phyloP scores from a whole-genome alignment of 2,113 vertebrate genomes.

The Platichthys stellatus region DNA sequence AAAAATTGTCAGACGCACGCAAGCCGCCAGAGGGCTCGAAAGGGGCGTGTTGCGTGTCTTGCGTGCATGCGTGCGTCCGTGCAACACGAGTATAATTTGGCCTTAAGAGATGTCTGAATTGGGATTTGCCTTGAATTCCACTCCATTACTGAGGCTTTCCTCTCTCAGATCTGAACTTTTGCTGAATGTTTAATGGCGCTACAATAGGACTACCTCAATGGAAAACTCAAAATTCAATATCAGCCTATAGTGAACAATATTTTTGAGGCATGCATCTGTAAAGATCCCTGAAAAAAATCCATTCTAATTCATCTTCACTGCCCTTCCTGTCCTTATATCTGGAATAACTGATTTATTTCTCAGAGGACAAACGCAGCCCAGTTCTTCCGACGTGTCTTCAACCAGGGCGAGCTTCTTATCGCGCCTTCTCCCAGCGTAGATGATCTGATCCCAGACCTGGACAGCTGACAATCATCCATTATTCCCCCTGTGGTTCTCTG shows the following conservation, averaged over 20 bases:
- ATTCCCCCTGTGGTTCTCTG: background rate
- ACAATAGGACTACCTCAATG: slow-evolving; percentile 10
- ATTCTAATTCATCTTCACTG: slow-evolving; percentile 17
- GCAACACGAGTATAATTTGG: no score
- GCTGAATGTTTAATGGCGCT: slow-evolving; percentile 20
- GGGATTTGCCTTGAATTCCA: slow-evolving; percentile 19
- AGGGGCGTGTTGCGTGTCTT: no score
- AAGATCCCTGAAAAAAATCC: background rate
- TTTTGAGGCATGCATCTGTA: slow-evolving; percentile 9
- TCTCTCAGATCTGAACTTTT: slow-evolving; percentile 5
- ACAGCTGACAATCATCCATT: slow-evolving; percentile 23
- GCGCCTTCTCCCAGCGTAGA: background rate
- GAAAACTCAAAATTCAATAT: slow-evolving; percentile 22
- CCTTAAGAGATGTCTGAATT: slow-evolving; percentile 50
- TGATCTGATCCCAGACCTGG: slow-evolving; percentile 1
- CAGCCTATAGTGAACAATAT: background rate
- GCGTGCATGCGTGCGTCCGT: no score
- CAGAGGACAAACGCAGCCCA: background rate
- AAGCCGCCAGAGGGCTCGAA: no score
- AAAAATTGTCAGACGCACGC: no score
- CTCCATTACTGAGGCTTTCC: background rate
- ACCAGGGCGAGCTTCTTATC: background rate
- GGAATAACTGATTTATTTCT: slow-evolving; percentile 6
- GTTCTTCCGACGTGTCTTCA: no score
- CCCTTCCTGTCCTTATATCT: slow-evolving; percentile 4